These are phyloP conservation scores for Euplexia lucipara DNA, from an alignment of 2,888 invertebrate species.

Conservation along the genomic window DNA sequence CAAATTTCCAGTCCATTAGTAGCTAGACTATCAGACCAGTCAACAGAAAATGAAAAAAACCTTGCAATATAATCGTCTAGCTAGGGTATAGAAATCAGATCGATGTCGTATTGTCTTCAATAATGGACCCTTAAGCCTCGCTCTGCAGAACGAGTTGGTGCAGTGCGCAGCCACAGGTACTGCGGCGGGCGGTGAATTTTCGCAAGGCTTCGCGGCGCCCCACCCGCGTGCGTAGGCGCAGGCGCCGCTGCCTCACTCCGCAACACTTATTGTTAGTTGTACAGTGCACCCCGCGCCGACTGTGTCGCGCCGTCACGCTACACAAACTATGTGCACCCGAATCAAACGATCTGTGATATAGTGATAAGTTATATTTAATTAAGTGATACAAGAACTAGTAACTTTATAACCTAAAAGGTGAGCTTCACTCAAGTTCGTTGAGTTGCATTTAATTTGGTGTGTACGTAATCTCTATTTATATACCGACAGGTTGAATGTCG, in stretches of 20 bases:
- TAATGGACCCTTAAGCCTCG: constrained; percentile 35
- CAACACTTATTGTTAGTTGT: constrained; percentile 68
- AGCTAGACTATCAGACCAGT: not conserved
- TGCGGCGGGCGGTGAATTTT: constrained; percentile 78
- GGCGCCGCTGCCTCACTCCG: constrained; percentile 77
- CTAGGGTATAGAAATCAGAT: not conserved
- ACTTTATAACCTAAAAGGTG: constrained; percentile 73
- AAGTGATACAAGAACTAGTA: constrained; percentile 75
- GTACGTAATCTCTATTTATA: constrained; percentile 74
- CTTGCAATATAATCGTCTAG: not conserved
- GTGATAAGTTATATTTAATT: constrained; percentile 84
- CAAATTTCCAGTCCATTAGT: not conserved
- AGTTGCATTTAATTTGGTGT: constrained; percentile 50
- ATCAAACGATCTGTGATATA: constrained; percentile 88
- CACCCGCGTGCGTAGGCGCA: constrained; percentile 83
- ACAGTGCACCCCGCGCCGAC: constrained; percentile 79
- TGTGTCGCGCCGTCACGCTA: constrained; percentile 72
- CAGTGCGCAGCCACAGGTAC: constrained; percentile 55
- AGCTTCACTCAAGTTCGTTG: constrained; percentile 64
- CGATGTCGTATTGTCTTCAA: constrained; percentile 5
- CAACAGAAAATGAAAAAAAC: constrained; percentile 1
- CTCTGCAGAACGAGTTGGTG: constrained; percentile 63
- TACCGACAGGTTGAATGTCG: constrained; percentile 61
- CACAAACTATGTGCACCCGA: constrained; percentile 81
- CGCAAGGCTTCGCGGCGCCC: constrained; percentile 88